Evolutionary conservation across 2,888 invertebrate genomes (phyloP).

Genomic region (Mesochorus sp.): DNA sequence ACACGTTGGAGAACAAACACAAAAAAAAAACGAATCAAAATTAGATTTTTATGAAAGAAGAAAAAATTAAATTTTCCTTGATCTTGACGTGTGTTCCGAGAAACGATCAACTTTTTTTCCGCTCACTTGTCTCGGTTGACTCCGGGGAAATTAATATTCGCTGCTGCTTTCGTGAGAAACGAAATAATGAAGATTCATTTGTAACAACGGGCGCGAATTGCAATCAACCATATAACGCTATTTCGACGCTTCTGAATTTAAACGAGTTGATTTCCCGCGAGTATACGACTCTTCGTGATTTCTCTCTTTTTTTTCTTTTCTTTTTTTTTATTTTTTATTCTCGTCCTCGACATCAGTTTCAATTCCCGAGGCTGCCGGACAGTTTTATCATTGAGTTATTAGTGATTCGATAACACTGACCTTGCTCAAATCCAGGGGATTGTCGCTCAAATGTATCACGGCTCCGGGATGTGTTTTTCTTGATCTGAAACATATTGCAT

Average conservation of each 20-base stretch:
- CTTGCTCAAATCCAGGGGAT: constrained; percentile 98
- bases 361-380: neutral
- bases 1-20: neutral
- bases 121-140: constrained; percentile 9
- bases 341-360: constrained; percentile 15
- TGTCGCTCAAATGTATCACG: constrained; percentile 97
- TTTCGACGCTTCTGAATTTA: neutral
- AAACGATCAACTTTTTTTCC: neutral
- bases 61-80: no score
- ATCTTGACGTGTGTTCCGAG: no score
- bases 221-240: constrained; percentile 4
- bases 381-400: neutral
- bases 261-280: constrained; percentile 31
- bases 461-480: constrained; percentile 98
- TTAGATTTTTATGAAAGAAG: neutral
- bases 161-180: neutral
- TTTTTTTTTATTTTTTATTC: neutral
- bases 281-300: neutral
- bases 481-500: constrained; percentile 91
- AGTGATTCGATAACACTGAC: constrained; percentile 84
- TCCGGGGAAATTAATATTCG: constrained; percentile 45
- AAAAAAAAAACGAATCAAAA: neutral
- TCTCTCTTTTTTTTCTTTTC: neutral
- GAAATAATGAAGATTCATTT: neutral
- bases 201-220: constrained; percentile 1